phyloP scores from a whole-genome alignment of 2,888 invertebrate genomes.

The Volucella inflata region DNA sequence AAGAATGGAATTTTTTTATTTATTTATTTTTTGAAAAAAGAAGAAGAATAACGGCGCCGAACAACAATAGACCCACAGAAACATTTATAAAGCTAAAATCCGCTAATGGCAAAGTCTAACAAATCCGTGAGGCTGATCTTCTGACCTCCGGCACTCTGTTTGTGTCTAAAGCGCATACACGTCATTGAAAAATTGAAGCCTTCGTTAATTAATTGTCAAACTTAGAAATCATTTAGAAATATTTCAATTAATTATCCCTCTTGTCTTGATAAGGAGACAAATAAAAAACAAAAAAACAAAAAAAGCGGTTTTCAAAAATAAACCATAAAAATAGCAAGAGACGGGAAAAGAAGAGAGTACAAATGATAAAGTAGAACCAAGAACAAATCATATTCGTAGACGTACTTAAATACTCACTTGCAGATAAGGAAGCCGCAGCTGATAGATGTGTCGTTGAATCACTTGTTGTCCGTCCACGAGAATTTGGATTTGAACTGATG shows the following conservation, averaged over 20 bases:
- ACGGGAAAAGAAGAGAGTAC: background rate
- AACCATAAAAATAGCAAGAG: slow-evolving; percentile 57
- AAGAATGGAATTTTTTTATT: slow-evolving; percentile 8
- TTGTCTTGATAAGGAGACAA: slow-evolving; percentile 48
- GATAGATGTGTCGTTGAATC: slow-evolving; percentile 85
- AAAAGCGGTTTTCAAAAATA: slow-evolving; percentile 1
- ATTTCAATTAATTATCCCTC: slow-evolving; percentile 22
- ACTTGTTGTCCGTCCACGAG: slow-evolving; percentile 81
- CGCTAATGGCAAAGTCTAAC: background rate
- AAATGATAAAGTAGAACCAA: slow-evolving; percentile 23
- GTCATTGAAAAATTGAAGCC: background rate
- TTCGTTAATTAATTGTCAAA: slow-evolving; percentile 52
- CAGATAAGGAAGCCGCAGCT: slow-evolving; percentile 89
- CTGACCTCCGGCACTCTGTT: slow-evolving; percentile 16
- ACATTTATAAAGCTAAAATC: slow-evolving; percentile 18
- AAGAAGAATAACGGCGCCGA: slow-evolving; percentile 28
- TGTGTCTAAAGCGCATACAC: background rate
- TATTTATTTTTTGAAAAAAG: background rate
- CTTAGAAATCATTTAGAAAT: slow-evolving; percentile 68
- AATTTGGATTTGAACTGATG: slow-evolving; percentile 66
- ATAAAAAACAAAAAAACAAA: background rate
- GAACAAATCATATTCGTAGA: background rate
- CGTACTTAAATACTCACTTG: slow-evolving; percentile 87
- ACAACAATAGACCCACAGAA: slow-evolving; percentile 1
- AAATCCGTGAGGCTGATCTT: slow-evolving; percentile 10